Evolutionary conservation across 1,140 invertebrate species (phyloP), one percentile per base, ranked within the genome.

Genomic region (Magallana angulata): DNA sequence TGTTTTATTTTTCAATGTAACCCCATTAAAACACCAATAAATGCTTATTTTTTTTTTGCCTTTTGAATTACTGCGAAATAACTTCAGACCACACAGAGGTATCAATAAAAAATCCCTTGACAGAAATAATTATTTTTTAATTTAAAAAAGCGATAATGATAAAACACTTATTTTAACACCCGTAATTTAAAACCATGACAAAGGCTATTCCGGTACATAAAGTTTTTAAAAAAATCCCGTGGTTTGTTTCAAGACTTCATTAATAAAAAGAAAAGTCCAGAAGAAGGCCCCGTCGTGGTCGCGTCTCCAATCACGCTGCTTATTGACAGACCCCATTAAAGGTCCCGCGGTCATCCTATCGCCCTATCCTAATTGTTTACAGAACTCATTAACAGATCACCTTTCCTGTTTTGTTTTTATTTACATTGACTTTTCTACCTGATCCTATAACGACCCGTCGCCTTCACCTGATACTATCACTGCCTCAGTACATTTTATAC

Each of bases 391-490:
- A 48, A 36, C 68, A 30, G 24, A 76, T 76, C 68, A 30, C 36
- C 68, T 76, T 76, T 30, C 68, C 60, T 62, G 60, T n/a, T 76
- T 76, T 76, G 68, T 76, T 76, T 76, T 76, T 76, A 36, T 76
- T 76, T 76, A 76, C 68, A 12, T 76, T 76, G 24, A 76, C 68
- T 76, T 76, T 24, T 76, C 24, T 11, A 76, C 24, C 24, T 76
- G 68, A 76, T 76, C 68, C 24, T 30, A 76, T 76, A 76, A 76
- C 68, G 68, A 76, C 68, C 8, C 5, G 11, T 30, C 68, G 36
- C 12, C 68, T 30, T 5, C 1, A 30, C 24, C 7, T 30, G 24
- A 76, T 76, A 11, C 24, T 76, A 76, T 76, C 68, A 11, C 1
- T 11, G 24, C 18, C 36, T 4, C 36, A 48, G 36, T 48, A 48